A percentile compares a stretch with the other conserved stretches of the same genome.
phyloP scores from a whole-genome alignment of 2,888 invertebrate species.

The Drosophila flavopinicola region DNA sequence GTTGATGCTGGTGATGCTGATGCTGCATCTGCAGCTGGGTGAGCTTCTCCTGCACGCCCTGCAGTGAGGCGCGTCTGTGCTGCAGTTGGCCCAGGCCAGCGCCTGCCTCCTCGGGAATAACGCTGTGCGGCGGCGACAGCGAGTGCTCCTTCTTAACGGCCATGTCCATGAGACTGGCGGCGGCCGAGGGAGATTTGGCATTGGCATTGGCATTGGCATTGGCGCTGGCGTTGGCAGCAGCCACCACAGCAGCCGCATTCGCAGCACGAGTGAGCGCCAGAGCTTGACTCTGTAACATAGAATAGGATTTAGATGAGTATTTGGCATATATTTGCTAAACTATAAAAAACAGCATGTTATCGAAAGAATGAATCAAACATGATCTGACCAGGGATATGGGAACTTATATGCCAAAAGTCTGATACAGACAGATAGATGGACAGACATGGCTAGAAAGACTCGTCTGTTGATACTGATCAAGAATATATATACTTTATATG shows the following conservation, averaged over 20 bases:
- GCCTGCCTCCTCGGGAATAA: conserved; percentile 40
- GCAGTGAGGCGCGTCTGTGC: conserved; percentile 75
- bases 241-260: conserved; percentile 78
- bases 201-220: conserved; percentile 85
- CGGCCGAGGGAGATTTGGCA: conserved; percentile 85
- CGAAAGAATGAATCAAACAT: too few relatives aligned
- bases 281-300: conserved; percentile 87
- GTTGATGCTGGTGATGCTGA: conserved; percentile 75
- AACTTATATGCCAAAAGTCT: too few relatives aligned
- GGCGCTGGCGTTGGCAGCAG: conserved; percentile 84
- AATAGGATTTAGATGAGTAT: conserved; percentile 46
- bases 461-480: too few relatives aligned
- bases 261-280: conserved; percentile 87
- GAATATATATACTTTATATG: too few relatives aligned
- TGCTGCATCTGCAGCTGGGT: conserved; percentile 81
- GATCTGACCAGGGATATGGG: too few relatives aligned
- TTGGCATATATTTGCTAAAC: too few relatives aligned
- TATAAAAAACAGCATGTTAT: too few relatives aligned
- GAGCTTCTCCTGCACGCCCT: conserved; percentile 82
- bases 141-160: conserved; percentile 84
- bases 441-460: too few relatives aligned
- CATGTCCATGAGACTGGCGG: conserved; percentile 75
- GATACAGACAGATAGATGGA: too few relatives aligned
- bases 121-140: conserved; percentile 79
- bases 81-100: conserved; percentile 59